These are phyloP conservation scores for Passerina amoena DNA, from an alignment of 2,113 vertebrate species.

Conservation along the genomic window DNA sequence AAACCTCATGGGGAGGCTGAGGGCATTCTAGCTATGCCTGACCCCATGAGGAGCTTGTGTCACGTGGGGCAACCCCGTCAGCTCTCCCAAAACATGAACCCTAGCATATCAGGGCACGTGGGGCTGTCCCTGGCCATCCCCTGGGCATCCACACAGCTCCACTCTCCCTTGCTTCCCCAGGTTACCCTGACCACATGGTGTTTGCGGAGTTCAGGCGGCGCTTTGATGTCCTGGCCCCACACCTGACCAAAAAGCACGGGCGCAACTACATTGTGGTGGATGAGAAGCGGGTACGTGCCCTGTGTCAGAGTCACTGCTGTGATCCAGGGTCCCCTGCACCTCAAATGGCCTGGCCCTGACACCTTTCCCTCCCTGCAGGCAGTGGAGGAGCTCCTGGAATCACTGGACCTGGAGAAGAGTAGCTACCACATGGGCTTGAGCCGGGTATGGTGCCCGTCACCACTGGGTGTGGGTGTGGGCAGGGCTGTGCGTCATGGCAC, in stretches of 20 bases:
- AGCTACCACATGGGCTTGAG: conserved; percentile 94
- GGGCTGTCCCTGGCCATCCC: not conserved
- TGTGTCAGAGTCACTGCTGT: fast-evolving
- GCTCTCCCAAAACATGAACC: not conserved
- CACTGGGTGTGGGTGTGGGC: not conserved
- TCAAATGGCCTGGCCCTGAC: not conserved
- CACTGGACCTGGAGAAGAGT: conserved; percentile 94
- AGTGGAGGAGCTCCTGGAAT: conserved; percentile 91
- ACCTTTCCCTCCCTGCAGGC: conserved; percentile 74
- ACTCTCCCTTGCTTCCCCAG: conserved; percentile 53
- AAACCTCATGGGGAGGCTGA: not conserved
- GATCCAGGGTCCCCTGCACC: not conserved
- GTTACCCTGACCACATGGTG: conserved; percentile 96
- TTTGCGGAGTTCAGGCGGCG: conserved; percentile 95
- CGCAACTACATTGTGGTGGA: conserved; percentile 93
- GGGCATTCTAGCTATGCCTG: not conserved
- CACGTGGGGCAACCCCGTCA: not conserved
- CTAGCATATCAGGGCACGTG: fast-evolving
- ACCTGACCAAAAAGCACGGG: conserved; percentile 94
- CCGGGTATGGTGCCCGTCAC: conserved; percentile 72
- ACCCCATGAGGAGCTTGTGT: not conserved
- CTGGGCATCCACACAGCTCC: fast-evolving
- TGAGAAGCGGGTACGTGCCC: conserved; percentile 85
- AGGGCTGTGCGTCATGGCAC: not conserved
- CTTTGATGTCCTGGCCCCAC: conserved; percentile 92